Percentiles rank a stretch among this genome's conserved stretches.
Conservation (phyloP, 2,113 vertebrate genomes). For the Miniopterus natalensis region DNA sequence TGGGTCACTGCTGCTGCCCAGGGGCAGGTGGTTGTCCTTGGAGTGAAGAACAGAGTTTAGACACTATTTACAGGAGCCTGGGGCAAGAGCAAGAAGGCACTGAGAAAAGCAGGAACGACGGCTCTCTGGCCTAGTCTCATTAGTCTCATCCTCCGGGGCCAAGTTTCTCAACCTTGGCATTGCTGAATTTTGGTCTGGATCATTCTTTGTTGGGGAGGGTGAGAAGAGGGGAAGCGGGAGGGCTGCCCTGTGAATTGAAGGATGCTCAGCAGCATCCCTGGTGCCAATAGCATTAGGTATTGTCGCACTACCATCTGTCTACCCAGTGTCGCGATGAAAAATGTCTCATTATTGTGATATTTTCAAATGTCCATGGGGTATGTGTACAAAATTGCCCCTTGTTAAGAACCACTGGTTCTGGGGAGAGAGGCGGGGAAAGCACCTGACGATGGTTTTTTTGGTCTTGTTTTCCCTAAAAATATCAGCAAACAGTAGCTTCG, state of each 20-base stretch:
- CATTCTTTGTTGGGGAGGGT: background rate
- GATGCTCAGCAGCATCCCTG: background rate
- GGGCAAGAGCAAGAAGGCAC: background rate
- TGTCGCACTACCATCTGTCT: background rate
- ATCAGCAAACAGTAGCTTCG: background rate
- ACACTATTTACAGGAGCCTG: background rate
- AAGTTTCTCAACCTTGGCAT: background rate
- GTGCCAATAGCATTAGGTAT: background rate
- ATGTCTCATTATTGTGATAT: no score
- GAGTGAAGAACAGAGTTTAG: background rate
- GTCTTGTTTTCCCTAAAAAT: background rate
- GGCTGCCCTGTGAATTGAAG: background rate
- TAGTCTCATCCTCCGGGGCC: background rate
- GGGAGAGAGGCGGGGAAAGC: background rate
- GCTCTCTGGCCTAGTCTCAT: background rate
- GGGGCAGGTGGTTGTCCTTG: background rate
- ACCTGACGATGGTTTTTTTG: background rate
- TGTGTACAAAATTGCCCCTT: background rate
- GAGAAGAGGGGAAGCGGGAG: background rate
- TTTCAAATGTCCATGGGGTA: no score
- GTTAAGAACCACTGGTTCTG: background rate
- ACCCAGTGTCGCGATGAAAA: background rate
- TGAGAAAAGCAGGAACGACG: background rate
- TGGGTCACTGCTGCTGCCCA: background rate
- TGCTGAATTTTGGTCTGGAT: background rate